phyloP scores from a whole-genome alignment of 2,888 invertebrate species.

The Drosophila suboccidentalis region DNA sequence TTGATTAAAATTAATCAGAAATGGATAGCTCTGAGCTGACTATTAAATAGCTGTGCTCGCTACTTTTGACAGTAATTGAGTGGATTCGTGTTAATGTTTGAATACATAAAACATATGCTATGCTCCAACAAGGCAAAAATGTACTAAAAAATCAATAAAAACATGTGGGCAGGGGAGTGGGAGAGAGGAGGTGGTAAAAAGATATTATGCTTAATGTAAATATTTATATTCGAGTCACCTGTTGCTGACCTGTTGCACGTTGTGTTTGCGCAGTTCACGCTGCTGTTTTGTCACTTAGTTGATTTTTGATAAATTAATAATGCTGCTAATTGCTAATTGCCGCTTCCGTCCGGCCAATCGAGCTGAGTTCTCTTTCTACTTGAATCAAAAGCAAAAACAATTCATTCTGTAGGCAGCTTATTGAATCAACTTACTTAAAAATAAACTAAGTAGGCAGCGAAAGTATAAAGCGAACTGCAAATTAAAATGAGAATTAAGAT shows the following conservation, averaged over 20 bases:
- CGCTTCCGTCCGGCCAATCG: slow-evolving; percentile 38
- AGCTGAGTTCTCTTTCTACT: slow-evolving; percentile 1
- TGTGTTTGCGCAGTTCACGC: slow-evolving; percentile 4
- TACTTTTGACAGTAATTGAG: background rate
- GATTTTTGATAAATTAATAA: slow-evolving; percentile 54
- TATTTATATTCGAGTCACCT: slow-evolving; percentile 46
- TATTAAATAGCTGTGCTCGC: background rate
- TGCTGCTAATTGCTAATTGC: slow-evolving; percentile 54
- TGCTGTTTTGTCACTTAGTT: slow-evolving; percentile 26
- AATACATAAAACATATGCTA: slow-evolving; percentile 46
- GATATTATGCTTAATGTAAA: slow-evolving; percentile 48
- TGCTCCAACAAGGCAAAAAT: slow-evolving; percentile 8
- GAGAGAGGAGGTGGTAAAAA: slow-evolving; percentile 1
- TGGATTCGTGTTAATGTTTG: slow-evolving; percentile 25
- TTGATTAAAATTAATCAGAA: background rate
- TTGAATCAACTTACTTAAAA: slow-evolving; percentile 36
- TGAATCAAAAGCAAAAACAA: slow-evolving; percentile 3
- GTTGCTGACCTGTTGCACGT: slow-evolving; percentile 44
- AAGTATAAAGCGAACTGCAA: slow-evolving; percentile 6
- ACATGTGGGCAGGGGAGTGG: background rate
- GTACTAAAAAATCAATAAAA: slow-evolving; percentile 49
- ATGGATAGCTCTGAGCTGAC: background rate
- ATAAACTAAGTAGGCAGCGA: slow-evolving; percentile 28
- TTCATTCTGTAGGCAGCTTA: slow-evolving; percentile 18
- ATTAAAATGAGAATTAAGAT: slow-evolving; percentile 10